These are phyloP conservation scores for Morus bassanus DNA, from an alignment of 2,797 vertebrate genomes.

Conservation along the genomic window DNA sequence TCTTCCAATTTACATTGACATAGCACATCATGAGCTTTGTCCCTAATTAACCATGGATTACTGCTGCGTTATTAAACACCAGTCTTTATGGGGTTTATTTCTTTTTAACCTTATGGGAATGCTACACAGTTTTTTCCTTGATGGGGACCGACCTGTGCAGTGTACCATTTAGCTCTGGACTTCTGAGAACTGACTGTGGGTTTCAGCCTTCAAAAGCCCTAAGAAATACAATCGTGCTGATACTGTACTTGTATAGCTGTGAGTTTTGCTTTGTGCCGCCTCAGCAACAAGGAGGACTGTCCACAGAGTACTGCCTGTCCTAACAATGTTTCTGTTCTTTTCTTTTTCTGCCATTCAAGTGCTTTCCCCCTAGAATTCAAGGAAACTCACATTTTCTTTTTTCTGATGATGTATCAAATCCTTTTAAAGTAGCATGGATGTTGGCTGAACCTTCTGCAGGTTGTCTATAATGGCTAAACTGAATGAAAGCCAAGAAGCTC, in stretches of 20 bases:
- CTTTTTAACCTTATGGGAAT: neutral
- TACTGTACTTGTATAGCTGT: neutral
- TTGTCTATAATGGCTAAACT: neutral
- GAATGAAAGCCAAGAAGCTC: constrained; percentile 12
- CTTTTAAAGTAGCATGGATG: neutral
- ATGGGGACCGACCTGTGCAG: neutral
- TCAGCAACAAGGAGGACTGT: neutral
- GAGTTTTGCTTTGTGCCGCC: neutral
- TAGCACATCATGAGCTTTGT: neutral
- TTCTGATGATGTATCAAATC: constrained; percentile 27
- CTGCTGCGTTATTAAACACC: neutral
- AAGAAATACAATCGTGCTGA: neutral
- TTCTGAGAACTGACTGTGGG: neutral
- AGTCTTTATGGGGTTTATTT: neutral
- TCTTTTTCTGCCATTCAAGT: neutral
- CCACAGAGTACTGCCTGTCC: neutral
- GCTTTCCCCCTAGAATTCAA: constrained; percentile 35
- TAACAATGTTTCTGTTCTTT: neutral
- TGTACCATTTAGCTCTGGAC: neutral
- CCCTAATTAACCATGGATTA: neutral
- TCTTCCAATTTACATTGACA: neutral
- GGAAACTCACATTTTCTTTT: constrained; percentile 18
- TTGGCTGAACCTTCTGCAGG: constrained; percentile 44
- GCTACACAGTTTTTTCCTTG: neutral
- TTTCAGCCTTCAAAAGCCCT: neutral